Percentiles rank a stretch among this genome's conserved stretches.
Conservation (phyloP, 2,888 invertebrate species). For the Polia nebulosa region DNA sequence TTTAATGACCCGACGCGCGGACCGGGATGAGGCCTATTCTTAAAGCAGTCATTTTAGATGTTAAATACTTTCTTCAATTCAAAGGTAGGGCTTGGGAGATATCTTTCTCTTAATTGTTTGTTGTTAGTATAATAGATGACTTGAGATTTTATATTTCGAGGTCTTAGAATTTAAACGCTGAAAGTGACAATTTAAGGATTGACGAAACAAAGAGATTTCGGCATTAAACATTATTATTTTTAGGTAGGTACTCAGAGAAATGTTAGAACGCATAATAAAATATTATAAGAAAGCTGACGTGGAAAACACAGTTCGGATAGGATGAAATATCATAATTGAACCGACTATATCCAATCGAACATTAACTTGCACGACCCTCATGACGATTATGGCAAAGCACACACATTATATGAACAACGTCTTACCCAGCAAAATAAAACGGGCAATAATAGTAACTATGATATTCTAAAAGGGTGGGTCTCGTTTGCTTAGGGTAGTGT, state of each 20-base stretch:
- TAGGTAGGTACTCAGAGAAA: background rate
- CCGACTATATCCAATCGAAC: slow-evolving; percentile 24
- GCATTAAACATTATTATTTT: slow-evolving; percentile 12
- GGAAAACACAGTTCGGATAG: slow-evolving; percentile 22
- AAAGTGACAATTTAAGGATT: slow-evolving; percentile 36
- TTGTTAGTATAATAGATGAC: slow-evolving; percentile 49
- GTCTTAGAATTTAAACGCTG: slow-evolving; percentile 31
- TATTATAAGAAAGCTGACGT: background rate
- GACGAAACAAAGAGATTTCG: slow-evolving; percentile 25
- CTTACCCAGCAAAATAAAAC: slow-evolving; percentile 67
- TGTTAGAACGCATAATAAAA: background rate
- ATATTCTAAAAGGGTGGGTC: slow-evolving; percentile 61
- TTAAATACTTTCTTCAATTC: slow-evolving; percentile 44
- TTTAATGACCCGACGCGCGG: slow-evolving; percentile 63
- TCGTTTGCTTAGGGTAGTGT: slow-evolving; percentile 69
- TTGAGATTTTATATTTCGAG: slow-evolving; percentile 42
- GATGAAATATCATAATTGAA: slow-evolving; percentile 49
- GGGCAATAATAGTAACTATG: slow-evolving; percentile 64
- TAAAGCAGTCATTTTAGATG: slow-evolving; percentile 36
- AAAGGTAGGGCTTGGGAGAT: slow-evolving; percentile 30
- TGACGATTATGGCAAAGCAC: slow-evolving; percentile 60
- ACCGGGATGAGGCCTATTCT: slow-evolving; percentile 32
- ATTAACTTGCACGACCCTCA: slow-evolving; percentile 53
- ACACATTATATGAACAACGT: slow-evolving; percentile 65
- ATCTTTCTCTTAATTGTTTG: slow-evolving; percentile 36